Evolutionary conservation across 2,888 invertebrate species (phyloP).

Genomic region (Zygothrica quintamaculata): DNA sequence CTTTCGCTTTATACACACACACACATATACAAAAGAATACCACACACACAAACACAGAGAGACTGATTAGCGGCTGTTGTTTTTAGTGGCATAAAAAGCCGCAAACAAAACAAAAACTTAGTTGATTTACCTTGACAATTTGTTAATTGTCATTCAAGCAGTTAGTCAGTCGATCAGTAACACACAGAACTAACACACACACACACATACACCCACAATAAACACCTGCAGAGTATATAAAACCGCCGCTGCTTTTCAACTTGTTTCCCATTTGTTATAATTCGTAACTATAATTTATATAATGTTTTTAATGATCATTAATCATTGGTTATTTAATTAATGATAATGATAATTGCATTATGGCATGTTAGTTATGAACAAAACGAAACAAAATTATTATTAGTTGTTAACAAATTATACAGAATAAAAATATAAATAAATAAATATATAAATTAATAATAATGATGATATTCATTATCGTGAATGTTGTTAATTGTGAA

Average conservation of each 20-base stretch:
- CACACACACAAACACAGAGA: conserved; percentile 22
- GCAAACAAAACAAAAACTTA: conserved; percentile 19
- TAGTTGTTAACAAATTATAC: conserved; percentile 80
- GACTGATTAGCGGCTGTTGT: conserved; percentile 30
- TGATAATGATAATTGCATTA: conserved; percentile 73
- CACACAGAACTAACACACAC: conserved; percentile 36
- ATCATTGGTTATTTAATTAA: conserved; percentile 63
- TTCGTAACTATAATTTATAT: conserved; percentile 58
- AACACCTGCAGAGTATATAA: conserved; percentile 35
- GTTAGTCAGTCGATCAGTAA: conserved; percentile 25
- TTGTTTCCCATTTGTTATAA: conserved; percentile 64
- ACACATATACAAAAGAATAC: conserved; percentile 15
- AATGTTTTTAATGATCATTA: conserved; percentile 65
- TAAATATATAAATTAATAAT: conserved; percentile 54
- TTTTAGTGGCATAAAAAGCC: conserved; percentile 27
- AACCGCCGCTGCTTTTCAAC: conserved; percentile 66
- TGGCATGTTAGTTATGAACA: conserved; percentile 82
- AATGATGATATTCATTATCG: conserved; percentile 50
- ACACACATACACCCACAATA: conserved; percentile 21
- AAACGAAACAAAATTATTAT: conserved; percentile 71
- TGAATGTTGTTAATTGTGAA: conserved; percentile 67
- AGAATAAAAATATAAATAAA: conserved; percentile 68
- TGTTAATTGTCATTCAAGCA: conserved; percentile 6
- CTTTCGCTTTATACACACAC: conserved; percentile 54
- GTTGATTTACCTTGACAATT: too few species aligned